Evolutionary conservation across 1,140 invertebrate species (phyloP), one percentile per base, ranked within the genome.

Genomic region (Steinernema feltiae): DNA sequence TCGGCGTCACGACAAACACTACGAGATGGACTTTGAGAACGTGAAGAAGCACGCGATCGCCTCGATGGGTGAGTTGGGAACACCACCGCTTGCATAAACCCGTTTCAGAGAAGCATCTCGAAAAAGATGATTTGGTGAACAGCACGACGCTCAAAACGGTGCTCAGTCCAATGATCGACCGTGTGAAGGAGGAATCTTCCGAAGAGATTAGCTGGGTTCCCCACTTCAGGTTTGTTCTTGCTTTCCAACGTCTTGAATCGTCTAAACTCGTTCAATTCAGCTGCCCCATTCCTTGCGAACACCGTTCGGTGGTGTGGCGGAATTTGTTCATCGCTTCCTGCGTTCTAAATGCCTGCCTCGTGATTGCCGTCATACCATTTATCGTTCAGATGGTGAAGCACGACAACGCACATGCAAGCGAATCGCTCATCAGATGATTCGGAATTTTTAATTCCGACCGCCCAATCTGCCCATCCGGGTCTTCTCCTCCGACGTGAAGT

Each of bases 181-280:
- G 53, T 17, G 53, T 63, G 7, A 27, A 27, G 12, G 53, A 63
- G 3, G 53, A 63, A 27, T 63, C 53, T 21, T 27, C 12, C 15
- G 12, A 63, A 3, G 53, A 63, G 53, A 63, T 63, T 21, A 63
- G 53, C 24, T 63, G 53, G 53, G 53, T 63, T 3, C 53, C 53
- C 53, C 53, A 63, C 24, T 63, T 63, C 53, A 63, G 53, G 53
- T 63, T n/a, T 7, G n/a, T n/a, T n/a, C n/a, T n/a, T n/a, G 53
- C 24, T 12, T 63, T 27, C 7, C 53, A 3, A n/a, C 24, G 7
- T 18, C 24, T 63, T 27, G 7, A 12, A 7, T 15, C 12, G 53
- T 46, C 53, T 41, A 41, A 41, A 63, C 24, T 63, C 53, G 15
- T 63, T 12, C 15, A n/a, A 3, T 63, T 27, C 53, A 63, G 53